Evolutionary conservation across 1,140 invertebrate genomes (phyloP).

Genomic region (Tetramorium parvispinum): DNA sequence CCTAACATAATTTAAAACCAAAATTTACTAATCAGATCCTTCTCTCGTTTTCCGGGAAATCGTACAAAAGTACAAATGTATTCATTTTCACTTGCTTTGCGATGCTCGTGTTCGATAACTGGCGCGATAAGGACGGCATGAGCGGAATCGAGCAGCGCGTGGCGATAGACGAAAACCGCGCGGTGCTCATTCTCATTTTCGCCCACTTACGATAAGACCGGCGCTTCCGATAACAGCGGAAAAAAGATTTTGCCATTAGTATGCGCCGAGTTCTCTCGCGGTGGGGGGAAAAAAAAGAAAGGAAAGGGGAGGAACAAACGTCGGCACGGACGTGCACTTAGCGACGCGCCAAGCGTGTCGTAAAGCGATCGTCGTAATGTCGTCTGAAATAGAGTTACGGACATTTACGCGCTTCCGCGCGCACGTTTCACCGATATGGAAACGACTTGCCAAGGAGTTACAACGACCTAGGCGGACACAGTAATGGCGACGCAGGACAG

Average conservation of each 20-base stretch:
- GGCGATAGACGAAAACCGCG: slow-evolving; percentile 28
- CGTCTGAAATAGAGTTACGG: slow-evolving; percentile 57
- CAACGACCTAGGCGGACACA: slow-evolving; percentile 39
- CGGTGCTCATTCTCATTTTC: slow-evolving; percentile 26
- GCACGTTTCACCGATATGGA: slow-evolving; percentile 58
- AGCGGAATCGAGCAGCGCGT: not conserved
- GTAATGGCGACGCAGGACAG: slow-evolving; percentile 53
- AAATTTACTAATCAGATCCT: not conserved
- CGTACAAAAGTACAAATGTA: too few species aligned
- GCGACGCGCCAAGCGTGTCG: slow-evolving; percentile 46
- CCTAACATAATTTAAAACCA: not conserved
- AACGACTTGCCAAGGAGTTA: slow-evolving; percentile 58
- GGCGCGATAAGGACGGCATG: slow-evolving; percentile 2
- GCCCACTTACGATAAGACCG: slow-evolving; percentile 42
- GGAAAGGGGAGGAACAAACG: slow-evolving; percentile 13
- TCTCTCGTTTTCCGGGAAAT: not conserved
- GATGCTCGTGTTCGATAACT: slow-evolving; percentile 32
- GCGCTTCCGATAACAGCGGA: slow-evolving; percentile 39
- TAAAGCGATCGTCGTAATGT: slow-evolving; percentile 58
- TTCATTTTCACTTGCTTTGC: not conserved
- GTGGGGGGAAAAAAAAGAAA: not conserved
- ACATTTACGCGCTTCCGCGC: slow-evolving; percentile 60
- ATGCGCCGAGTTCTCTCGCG: slow-evolving; percentile 6
- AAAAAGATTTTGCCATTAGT: slow-evolving; percentile 45
- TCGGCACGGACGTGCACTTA: slow-evolving; percentile 46